Evolutionary conservation across 2,797 vertebrate genomes (phyloP).

Genomic region (Coregonus sp.): DNA sequence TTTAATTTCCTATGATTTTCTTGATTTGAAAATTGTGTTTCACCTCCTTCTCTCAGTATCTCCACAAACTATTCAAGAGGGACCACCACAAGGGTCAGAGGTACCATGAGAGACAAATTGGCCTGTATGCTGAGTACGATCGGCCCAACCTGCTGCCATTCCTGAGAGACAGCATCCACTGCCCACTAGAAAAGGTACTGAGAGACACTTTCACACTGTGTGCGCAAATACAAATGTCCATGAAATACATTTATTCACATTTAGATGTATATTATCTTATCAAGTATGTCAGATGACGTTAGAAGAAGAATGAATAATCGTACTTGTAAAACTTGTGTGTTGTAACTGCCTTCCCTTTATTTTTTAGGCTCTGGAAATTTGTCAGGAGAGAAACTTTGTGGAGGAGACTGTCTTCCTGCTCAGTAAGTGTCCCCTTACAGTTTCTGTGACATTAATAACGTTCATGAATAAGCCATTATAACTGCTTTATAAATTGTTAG

Average conservation of each 20-base stretch:
- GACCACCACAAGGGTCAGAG: conserved; percentile 96
- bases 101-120: conserved; percentile 95
- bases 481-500: neutral
- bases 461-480: too few relatives aligned
- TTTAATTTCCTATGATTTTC: neutral
- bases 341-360: too few relatives aligned
- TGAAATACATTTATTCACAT: neutral
- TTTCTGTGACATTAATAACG: neutral
- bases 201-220: neutral
- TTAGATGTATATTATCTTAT: neutral
- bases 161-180: conserved; percentile 96
- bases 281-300: neutral
- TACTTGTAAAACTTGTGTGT: too few relatives aligned
- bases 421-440: conserved; percentile 82
- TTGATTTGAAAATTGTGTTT: neutral
- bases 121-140: conserved; percentile 94
- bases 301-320: too few relatives aligned
- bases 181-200: conserved; percentile 92
- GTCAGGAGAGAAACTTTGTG: conserved; percentile 96
- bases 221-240: neutral
- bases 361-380: conserved; percentile 93
- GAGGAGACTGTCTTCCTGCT: conserved; percentile 97
- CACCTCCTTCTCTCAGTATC: conserved; percentile 77
- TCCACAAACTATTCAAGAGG: conserved; percentile 96
- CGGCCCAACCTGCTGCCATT: conserved; percentile 92